These are phyloP conservation scores for Oreochromis aureus DNA, from an alignment of 2,113 vertebrate genomes.

Conservation along the genomic window DNA sequence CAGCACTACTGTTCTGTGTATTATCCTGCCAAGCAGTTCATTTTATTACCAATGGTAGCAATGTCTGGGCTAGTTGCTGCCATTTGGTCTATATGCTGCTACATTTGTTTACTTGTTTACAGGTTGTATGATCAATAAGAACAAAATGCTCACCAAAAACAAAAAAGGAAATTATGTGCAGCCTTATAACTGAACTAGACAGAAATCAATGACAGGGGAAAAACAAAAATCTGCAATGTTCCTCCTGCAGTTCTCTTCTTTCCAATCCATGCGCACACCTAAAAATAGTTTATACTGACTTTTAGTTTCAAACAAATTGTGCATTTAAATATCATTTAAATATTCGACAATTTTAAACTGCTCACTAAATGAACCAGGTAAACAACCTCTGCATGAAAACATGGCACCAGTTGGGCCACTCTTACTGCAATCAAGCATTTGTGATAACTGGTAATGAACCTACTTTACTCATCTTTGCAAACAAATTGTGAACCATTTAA, in stretches of 20 bases:
- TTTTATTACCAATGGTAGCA: neutral
- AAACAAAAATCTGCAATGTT: neutral
- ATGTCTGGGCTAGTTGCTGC: neutral
- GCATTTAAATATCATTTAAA: neutral
- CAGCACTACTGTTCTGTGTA: neutral
- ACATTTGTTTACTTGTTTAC: neutral
- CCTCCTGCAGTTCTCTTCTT: neutral
- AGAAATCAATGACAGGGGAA: neutral
- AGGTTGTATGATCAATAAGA: neutral
- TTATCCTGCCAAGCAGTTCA: neutral
- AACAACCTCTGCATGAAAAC: too few relatives aligned
- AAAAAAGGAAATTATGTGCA: neutral
- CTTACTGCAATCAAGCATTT: neutral
- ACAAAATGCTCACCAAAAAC: neutral
- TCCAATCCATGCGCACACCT: neutral
- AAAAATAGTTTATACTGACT: neutral
- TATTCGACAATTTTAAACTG: fast-evolving
- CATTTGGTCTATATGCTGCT: neutral
- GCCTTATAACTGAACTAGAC: neutral
- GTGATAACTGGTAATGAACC: neutral
- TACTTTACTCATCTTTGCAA: too few relatives aligned
- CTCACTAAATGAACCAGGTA: too few relatives aligned
- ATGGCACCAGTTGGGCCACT: too few relatives aligned
- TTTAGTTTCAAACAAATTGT: neutral
- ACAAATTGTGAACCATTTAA: too few relatives aligned